Evolutionary conservation across 2,113 vertebrate genomes (phyloP).

Genomic region (Ceuthmochares aereus): DNA sequence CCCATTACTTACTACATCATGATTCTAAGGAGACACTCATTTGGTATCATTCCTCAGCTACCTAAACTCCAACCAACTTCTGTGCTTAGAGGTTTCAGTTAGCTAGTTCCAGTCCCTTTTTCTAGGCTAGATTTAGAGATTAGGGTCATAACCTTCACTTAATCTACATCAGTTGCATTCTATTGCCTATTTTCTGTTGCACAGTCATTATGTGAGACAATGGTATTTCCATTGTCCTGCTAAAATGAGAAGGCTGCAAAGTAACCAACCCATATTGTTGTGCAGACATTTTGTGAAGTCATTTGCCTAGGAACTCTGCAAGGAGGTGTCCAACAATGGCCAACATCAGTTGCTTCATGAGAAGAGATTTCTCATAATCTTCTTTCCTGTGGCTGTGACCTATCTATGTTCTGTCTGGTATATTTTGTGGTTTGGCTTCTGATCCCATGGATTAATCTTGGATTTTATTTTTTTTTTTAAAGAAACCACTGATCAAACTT

Average conservation of each 20-base stretch:
- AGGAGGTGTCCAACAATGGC: neutral
- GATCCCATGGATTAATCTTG: neutral
- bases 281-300: neutral
- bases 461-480: neutral
- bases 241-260: neutral
- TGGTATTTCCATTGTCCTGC: neutral
- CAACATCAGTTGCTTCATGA: neutral
- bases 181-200: neutral
- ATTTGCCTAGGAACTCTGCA: neutral
- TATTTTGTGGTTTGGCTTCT: neutral
- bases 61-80: neutral
- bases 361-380: neutral
- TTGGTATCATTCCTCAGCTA: neutral
- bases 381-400: neutral
- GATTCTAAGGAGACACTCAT: neutral
- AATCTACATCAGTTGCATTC: neutral
- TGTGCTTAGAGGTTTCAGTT: neutral
- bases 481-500: neutral
- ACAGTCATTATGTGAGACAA: neutral
- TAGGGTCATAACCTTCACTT: neutral
- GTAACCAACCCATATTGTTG: neutral
- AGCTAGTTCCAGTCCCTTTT: neutral
- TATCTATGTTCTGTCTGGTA: neutral
- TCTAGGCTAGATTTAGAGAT: neutral
- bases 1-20: neutral